Percentiles rank a stretch among this genome's conserved stretches.
These are phyloP conservation scores for Osmoderma eremita DNA, from an alignment of 2,888 invertebrate species.

Conservation along the genomic window DNA sequence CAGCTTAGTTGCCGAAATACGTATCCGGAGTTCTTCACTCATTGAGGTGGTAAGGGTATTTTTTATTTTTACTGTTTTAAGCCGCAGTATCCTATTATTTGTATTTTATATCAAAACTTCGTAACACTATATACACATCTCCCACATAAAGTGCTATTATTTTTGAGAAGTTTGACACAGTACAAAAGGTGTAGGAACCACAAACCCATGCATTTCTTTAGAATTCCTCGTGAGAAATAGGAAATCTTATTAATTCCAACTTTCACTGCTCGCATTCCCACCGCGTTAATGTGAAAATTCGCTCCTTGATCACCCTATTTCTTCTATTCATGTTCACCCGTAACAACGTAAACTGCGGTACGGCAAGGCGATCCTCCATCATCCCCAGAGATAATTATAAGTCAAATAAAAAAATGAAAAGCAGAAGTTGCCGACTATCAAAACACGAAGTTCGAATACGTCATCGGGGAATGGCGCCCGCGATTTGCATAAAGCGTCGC, in stretches of 20 bases:
- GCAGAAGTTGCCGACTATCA: slow-evolving; percentile 48
- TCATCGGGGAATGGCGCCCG: slow-evolving; percentile 59
- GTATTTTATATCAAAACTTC: no score
- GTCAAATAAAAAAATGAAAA: slow-evolving; percentile 45
- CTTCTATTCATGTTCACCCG: slow-evolving; percentile 14
- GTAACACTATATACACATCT: no score
- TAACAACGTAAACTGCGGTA: neutral
- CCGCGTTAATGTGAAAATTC: slow-evolving; percentile 25
- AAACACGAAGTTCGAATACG: slow-evolving; percentile 51
- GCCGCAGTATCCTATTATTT: no score
- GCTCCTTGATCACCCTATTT: slow-evolving; percentile 33
- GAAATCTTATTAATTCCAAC: slow-evolving; percentile 22
- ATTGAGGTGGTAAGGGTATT: no score
- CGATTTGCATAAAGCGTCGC: slow-evolving; percentile 63
- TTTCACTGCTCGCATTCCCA: slow-evolving; percentile 11
- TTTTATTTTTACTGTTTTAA: no score
- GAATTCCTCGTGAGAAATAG: neutral
- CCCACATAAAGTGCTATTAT: neutral
- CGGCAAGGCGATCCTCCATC: slow-evolving; percentile 16
- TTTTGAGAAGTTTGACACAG: neutral
- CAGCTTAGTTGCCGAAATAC: no score
- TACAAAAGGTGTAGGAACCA: neutral
- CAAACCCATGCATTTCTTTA: neutral
- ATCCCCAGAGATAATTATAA: slow-evolving; percentile 43
- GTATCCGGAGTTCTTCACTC: no score